phyloP scores from a whole-genome alignment of 2,888 invertebrate genomes.

The Cephus runcator region DNA sequence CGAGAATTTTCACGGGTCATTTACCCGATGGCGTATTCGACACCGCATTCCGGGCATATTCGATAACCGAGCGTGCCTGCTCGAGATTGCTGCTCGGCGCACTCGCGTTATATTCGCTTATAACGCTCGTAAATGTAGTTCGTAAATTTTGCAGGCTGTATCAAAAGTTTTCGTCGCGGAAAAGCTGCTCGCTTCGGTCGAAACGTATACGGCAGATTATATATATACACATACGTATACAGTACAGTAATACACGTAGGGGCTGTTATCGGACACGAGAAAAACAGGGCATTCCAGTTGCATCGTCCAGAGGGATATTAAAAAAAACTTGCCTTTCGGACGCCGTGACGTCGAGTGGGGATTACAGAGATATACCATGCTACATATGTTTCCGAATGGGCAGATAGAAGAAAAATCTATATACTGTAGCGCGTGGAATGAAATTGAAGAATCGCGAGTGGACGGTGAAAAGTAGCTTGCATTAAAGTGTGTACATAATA shows the following conservation, averaged over 20 bases:
- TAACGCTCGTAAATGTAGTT: constrained; percentile 12
- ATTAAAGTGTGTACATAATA: no score
- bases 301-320: no score
- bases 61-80: constrained; percentile 38
- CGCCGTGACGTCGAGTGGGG: no score
- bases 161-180: not conserved
- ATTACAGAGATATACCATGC: no score
- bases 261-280: no score
- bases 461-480: no score
- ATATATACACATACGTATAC: not conserved
- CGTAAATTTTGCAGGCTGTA: constrained; percentile 7
- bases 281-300: no score
- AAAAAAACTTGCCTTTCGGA: no score
- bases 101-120: constrained; percentile 11
- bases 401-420: no score
- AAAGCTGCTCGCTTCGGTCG: not conserved
- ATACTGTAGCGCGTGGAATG: no score
- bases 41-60: constrained; percentile 48
- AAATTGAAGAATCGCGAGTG: no score
- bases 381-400: no score
- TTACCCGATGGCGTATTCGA: constrained; percentile 55
- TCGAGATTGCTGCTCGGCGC: constrained; percentile 13
- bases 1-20: constrained; percentile 57
- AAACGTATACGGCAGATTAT: not conserved
- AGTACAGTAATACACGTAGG: not conserved